Base-by-base conservation (phyloP, 2,797 vertebrate species). In the Microcaecilia unicolor region DNA sequence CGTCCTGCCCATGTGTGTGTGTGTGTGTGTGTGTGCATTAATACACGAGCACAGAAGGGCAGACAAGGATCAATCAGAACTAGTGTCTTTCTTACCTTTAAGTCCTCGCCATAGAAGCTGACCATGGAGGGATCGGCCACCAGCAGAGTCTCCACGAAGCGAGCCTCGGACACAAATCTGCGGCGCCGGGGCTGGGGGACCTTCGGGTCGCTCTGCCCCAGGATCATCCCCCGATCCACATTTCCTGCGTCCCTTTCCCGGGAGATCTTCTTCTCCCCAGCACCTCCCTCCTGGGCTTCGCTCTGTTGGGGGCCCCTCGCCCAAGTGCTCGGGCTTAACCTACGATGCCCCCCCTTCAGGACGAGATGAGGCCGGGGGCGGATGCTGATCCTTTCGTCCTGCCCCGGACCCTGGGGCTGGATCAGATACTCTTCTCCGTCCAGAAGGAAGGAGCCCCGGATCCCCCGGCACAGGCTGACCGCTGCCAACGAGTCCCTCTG, bases 81-180 rank as follows among this genome's bases (percentile, higher is more conserved):
- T 2, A 11, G 13, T 2, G 1, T 11, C 11, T n/a, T 36, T 34
- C 68, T 49, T 80, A 97, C 94, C 92, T 91, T 86, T 56, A 95
- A 81, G 34, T 93, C 88, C 28, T 87, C 76, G 25, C 90, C 89
- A 37, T 97, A 94, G 77, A 97, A 96, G 7, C 74, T 74, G 31
- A 79, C 77, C 94, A 97, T 96, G 52, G 84, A 87, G 2, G 81
- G 62, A 22, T 97, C 94, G 0, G 91, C 92, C 18, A 97, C 94
- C 42, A 92, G 76, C 70, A 98, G 66, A 5, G 89, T 93, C 75
- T 98, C 93, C 67, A 98, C 88, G 55, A 85, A 97, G 8, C 91
- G 86, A n/a, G 90, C 85, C 58, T 84, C 78, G 1, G 92, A 93
- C 13, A 93, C 87, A 59, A 96, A 96, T 53, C 87, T 80, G 58